These are phyloP conservation scores for Chironomus tepperi DNA, from an alignment of 1,140 invertebrate species.

Conservation along the genomic window DNA sequence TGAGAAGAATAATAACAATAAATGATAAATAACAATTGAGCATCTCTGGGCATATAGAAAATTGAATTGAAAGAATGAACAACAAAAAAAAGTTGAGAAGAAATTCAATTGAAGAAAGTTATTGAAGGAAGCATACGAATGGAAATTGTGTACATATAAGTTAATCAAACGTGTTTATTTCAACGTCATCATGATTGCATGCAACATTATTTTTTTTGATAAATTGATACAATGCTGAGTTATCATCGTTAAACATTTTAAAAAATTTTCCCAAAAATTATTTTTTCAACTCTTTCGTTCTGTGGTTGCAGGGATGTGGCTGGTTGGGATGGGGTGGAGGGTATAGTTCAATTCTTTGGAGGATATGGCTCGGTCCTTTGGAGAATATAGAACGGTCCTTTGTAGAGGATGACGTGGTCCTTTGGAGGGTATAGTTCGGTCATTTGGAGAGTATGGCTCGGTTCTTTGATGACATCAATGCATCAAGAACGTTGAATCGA, in stretches of 20 bases:
- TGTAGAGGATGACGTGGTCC: no score
- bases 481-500: no score
- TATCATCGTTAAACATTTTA: background rate
- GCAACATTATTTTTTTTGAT: slow-evolving; percentile 16
- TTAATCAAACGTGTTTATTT: slow-evolving; percentile 14
- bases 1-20: background rate
- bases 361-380: no score
- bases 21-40: slow-evolving; percentile 14
- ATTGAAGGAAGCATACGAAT: background rate
- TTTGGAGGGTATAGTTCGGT: no score
- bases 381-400: no score
- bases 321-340: no score
- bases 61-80: background rate
- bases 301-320: no score
- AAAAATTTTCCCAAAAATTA: no score
- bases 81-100: background rate
- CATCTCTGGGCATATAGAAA: background rate
- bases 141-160: slow-evolving; percentile 4
- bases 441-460: no score
- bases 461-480: no score
- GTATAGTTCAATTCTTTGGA: no score
- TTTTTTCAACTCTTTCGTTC: no score
- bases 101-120: background rate
- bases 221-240: slow-evolving; percentile 19
- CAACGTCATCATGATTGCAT: background rate